Conservation (phyloP, 2,113 vertebrate species). For the Clinocottus analis region DNA sequence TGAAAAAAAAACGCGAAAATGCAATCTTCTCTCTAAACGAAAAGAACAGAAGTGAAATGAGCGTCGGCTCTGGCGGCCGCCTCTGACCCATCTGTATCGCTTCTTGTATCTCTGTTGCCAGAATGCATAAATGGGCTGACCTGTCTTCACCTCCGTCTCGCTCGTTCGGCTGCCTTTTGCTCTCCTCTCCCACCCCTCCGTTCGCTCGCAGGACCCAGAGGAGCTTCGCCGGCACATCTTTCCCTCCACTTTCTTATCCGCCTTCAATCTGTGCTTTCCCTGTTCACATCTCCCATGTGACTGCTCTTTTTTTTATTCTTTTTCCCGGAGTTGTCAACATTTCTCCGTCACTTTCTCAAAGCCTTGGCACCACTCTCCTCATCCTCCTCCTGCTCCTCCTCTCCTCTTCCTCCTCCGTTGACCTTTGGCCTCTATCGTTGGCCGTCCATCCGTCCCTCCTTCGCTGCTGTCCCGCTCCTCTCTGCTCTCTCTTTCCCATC, state of each 20-base stretch:
- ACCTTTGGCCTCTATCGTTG: neutral
- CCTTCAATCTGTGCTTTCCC: constrained; percentile 18
- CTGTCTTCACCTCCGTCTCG: constrained; percentile 61
- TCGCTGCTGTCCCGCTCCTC: neutral
- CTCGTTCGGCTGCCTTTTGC: constrained; percentile 33
- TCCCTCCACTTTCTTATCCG: constrained; percentile 60
- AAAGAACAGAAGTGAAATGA: constrained; percentile 56
- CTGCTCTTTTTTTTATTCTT: constrained; percentile 18
- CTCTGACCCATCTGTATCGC: constrained; percentile 54
- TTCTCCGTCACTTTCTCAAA: constrained; percentile 28
- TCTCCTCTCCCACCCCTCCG: constrained; percentile 29
- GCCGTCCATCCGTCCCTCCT: neutral
- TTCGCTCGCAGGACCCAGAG: constrained; percentile 56
- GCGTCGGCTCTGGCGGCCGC: constrained; percentile 32
- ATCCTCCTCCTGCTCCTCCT: constrained; percentile 3
- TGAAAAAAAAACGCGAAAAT: constrained; percentile 7
- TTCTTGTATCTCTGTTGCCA: constrained; percentile 62
- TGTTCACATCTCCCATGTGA: constrained; percentile 47
- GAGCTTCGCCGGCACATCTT: constrained; percentile 59
- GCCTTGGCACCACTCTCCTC: constrained; percentile 6
- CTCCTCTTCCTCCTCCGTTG: neutral
- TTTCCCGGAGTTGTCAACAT: constrained; percentile 42
- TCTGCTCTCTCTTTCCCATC: neutral
- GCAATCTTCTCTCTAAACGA: constrained; percentile 26
- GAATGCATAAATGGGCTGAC: constrained; percentile 64